Percentiles rank a stretch among this genome's conserved stretches.
These are phyloP conservation scores for Procavia capensis DNA, from an alignment of 2,113 vertebrate species.

Conservation along the genomic window DNA sequence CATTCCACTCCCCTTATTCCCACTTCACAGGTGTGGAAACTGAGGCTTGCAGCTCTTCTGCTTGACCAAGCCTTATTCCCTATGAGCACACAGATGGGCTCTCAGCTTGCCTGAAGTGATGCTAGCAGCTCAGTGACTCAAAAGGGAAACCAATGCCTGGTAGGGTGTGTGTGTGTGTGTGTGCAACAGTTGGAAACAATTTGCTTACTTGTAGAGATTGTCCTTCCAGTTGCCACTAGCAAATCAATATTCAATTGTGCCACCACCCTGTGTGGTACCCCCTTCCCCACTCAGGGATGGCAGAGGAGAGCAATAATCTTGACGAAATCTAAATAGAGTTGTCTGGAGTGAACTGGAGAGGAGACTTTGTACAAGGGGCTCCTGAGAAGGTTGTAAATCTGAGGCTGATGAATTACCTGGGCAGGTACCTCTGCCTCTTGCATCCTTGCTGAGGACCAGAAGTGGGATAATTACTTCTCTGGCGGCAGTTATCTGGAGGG, in stretches of 20 bases:
- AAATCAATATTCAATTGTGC: conserved; percentile 11
- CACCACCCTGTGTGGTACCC: not conserved
- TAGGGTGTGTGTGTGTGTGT: not conserved
- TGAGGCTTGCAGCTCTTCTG: not conserved
- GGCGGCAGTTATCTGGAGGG: not conserved
- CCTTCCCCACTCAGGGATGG: not conserved
- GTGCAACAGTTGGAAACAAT: not conserved
- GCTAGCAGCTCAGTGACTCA: not conserved
- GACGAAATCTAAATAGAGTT: conserved; percentile 57
- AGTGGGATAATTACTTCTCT: conserved; percentile 46
- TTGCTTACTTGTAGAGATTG: not conserved
- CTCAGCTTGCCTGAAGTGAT: not conserved
- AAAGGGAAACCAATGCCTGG: no score
- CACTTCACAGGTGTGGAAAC: not conserved
- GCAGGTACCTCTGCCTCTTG: not conserved
- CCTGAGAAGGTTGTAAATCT: conserved; percentile 13
- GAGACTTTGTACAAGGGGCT: not conserved
- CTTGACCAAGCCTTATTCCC: not conserved
- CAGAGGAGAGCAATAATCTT: conserved; percentile 29
- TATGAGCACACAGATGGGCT: not conserved
- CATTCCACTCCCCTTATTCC: not conserved
- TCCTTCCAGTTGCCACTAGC: not conserved
- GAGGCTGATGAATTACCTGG: conserved; percentile 25
- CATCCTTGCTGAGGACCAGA: not conserved
- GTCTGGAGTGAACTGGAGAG: conserved; percentile 22